Conservation (phyloP, 1,140 invertebrate genomes). For the Trachelipus rathkii region DNA sequence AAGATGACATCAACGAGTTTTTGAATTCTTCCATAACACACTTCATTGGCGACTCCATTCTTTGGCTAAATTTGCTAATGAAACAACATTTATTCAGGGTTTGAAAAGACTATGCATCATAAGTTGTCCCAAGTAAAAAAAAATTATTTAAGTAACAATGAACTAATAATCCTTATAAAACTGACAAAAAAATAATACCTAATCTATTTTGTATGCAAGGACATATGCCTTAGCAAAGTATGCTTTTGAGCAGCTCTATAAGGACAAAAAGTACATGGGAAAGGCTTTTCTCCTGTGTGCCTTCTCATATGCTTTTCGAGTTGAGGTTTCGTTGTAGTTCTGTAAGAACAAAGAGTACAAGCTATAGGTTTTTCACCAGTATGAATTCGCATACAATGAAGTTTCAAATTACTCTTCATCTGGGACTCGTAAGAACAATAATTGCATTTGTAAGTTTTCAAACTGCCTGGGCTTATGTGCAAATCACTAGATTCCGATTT, state of each 20-base stretch:
- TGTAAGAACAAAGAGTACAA: conserved; percentile 24
- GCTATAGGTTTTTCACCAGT: conserved; percentile 42
- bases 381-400: conserved; percentile 36
- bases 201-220: conserved; percentile 4
- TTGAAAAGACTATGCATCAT: too few relatives aligned
- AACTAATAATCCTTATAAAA: too few relatives aligned
- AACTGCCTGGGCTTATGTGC: not conserved
- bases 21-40: too few relatives aligned
- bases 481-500: not conserved
- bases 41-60: too few relatives aligned
- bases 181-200: too few relatives aligned
- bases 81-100: too few relatives aligned
- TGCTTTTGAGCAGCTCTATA: conserved; percentile 50
- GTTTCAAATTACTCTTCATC: not conserved
- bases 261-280: conserved; percentile 34
- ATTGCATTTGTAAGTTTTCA: conserved; percentile 1
- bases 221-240: conserved; percentile 61
- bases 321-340: conserved; percentile 28
- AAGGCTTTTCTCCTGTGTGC: conserved; percentile 40
- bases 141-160: too few relatives aligned
- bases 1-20: too few relatives aligned
- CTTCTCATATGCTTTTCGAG: conserved; percentile 33
- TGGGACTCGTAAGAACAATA: conserved; percentile 1
- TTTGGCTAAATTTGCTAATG: too few relatives aligned
- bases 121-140: too few relatives aligned